Evolutionary conservation across 2,888 invertebrate species (phyloP).

Genomic region (Xanthia icteritia): DNA sequence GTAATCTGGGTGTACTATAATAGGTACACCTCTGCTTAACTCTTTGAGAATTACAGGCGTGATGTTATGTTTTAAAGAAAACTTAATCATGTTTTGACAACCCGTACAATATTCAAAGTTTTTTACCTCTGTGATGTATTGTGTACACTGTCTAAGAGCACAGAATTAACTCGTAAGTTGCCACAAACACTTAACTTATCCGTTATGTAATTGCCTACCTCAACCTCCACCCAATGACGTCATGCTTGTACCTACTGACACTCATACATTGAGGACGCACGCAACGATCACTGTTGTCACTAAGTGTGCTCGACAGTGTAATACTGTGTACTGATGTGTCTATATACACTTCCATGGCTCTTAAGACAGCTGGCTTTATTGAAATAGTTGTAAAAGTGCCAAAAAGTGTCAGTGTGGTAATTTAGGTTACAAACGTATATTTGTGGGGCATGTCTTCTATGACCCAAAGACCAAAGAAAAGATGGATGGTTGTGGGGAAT

Average conservation of each 20-base stretch:
- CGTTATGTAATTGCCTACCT: slow-evolving; percentile 1
- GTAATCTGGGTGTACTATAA: neutral
- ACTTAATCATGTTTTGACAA: neutral
- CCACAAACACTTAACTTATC: slow-evolving; percentile 12
- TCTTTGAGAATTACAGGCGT: neutral
- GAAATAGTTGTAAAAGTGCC: neutral
- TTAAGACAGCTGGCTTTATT: neutral
- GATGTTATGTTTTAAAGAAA: neutral
- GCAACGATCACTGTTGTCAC: slow-evolving; percentile 27
- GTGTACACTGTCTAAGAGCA: neutral
- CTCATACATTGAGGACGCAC: slow-evolving; percentile 31
- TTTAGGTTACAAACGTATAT: neutral
- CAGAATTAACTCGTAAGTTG: neutral
- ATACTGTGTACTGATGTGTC: slow-evolving; percentile 7
- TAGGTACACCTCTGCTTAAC: neutral
- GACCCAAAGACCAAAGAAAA: neutral
- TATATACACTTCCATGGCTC: slow-evolving; percentile 26
- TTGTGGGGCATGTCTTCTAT: neutral
- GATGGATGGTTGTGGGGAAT: neutral
- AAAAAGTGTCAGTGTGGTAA: neutral
- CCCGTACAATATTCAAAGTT: neutral
- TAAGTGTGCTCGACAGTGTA: slow-evolving; percentile 30
- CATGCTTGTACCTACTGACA: slow-evolving; percentile 22
- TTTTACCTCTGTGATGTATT: neutral
- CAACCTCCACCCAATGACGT: slow-evolving; percentile 27